A percentile compares a stretch with the other conserved stretches of the same genome.
Evolutionary conservation across 2,113 vertebrate species (phyloP).

Genomic region (Athene noctua): DNA sequence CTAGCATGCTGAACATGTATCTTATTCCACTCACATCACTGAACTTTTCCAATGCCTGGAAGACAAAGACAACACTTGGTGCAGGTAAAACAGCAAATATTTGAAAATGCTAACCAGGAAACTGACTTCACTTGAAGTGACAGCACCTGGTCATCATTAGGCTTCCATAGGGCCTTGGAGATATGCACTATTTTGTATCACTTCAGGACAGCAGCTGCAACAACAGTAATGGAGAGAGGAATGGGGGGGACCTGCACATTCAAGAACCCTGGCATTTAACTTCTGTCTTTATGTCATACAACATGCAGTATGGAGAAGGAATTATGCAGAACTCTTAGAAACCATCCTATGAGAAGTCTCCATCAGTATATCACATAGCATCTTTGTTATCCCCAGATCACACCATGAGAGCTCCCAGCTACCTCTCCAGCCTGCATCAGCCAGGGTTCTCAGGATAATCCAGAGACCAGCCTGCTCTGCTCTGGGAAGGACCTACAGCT

Average conservation of each 20-base stretch:
- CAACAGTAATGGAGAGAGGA: not conserved
- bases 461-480: not conserved
- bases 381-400: not conserved
- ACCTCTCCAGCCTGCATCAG: not conserved
- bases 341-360: not conserved
- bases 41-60: not conserved
- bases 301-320: accelerated
- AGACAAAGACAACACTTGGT: not conserved
- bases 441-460: not conserved
- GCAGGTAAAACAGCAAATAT: not conserved
- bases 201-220: not conserved
- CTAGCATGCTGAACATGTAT: not conserved
- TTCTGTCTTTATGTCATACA: not conserved
- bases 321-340: not conserved
- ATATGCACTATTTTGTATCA: accelerated
- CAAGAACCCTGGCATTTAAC: not conserved
- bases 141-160: not conserved
- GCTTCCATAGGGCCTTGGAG: not conserved
- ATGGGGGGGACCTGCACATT: accelerated
- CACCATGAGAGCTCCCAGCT: not conserved
- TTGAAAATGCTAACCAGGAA: not conserved
- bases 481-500: not conserved
- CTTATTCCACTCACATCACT: not conserved
- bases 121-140: not conserved
- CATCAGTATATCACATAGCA: not conserved